These are phyloP conservation scores for Ophthalmolycus amberensis DNA, from an alignment of 2,113 vertebrate genomes.

Conservation along the genomic window DNA sequence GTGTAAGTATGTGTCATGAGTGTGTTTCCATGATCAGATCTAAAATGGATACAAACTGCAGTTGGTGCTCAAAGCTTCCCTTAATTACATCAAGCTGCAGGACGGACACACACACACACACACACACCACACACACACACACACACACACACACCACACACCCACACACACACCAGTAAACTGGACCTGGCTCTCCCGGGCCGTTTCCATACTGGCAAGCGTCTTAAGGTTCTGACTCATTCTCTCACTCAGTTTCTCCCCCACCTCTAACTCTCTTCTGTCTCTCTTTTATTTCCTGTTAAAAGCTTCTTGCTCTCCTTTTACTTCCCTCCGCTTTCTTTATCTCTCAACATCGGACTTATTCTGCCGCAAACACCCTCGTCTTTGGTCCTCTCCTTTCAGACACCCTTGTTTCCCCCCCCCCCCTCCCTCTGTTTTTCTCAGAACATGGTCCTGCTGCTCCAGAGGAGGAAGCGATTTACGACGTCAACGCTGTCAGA, in stretches of 20 bases:
- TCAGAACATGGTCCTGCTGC: conserved; percentile 55
- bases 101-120: conserved; percentile 27
- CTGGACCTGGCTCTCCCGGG: conserved; percentile 56
- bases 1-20: conserved; percentile 20
- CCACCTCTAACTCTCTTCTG: conserved; percentile 28
- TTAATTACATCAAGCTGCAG: conserved; percentile 82
- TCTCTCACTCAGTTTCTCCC: conserved; percentile 28
- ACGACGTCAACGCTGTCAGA: conserved; percentile 35
- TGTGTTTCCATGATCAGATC: conserved; percentile 59
- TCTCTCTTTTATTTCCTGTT: conserved; percentile 18
- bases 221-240: conserved; percentile 75
- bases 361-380: conserved; percentile 21
- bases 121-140: conserved; percentile 18
- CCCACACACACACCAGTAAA: conserved; percentile 45
- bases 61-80: conserved; percentile 57
- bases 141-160: background rate
- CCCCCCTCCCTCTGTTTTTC: conserved; percentile 4
- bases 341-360: background rate
- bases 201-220: conserved; percentile 76
- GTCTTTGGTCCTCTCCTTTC: background rate
- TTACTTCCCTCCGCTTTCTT: background rate
- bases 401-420: background rate
- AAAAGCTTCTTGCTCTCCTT: conserved; percentile 13
- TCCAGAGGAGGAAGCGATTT: conserved; percentile 48
- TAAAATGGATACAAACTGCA: conserved; percentile 58